Evolutionary conservation across 2,113 vertebrate genomes (phyloP), one percentile per base, ranked within the genome.

Genomic region (Puma concolor): DNA sequence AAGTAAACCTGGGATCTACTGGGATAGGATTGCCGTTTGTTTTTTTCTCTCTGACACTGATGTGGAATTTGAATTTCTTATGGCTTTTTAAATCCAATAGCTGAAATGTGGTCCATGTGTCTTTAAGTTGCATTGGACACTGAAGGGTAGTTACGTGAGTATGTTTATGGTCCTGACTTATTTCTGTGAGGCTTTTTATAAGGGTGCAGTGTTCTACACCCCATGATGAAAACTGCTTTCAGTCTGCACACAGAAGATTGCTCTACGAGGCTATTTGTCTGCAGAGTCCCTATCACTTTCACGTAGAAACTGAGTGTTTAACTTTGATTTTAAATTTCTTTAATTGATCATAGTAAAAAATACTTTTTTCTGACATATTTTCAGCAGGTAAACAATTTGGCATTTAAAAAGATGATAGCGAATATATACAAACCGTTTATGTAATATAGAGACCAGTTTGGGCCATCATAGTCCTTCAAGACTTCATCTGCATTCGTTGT

Each of bases 101-200:
- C 60, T 91, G 88, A 80, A 94, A 89, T 33, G 33, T 63, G 57
- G 66, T 48, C 63, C 64, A 33, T 25, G 60, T 60, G 6, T 85
- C 79, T 93, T 74, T 60, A 72, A 83, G 66, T 94, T 74, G 25
- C 25, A 9, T 72, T 67, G 83, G 69, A 76, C 38, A 57, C 88
- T 83, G 48, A 79, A 11, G 5, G 57, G 0, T 41, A 9, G 69
- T 38, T 83, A 74, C 93, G 67, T n/a, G 84, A 91, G 54, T 12
- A 48, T 88, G 48, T 80, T 52, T 69, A 13, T 31, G 17, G 60
- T 67, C 79, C 71, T 95, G 52, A 66, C 88, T 95, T 81, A 29
- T 25, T 57, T 74, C 63, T 81, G 29, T 33, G 97, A 87, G 80
- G 60, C 88, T 98, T 97, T 94, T 74, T 82, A 29, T 95, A 91